A percentile compares a stretch with the other conserved stretches of the same genome.
phyloP scores from a whole-genome alignment of 1,140 invertebrate genomes.

The Drosophila bocki region DNA sequence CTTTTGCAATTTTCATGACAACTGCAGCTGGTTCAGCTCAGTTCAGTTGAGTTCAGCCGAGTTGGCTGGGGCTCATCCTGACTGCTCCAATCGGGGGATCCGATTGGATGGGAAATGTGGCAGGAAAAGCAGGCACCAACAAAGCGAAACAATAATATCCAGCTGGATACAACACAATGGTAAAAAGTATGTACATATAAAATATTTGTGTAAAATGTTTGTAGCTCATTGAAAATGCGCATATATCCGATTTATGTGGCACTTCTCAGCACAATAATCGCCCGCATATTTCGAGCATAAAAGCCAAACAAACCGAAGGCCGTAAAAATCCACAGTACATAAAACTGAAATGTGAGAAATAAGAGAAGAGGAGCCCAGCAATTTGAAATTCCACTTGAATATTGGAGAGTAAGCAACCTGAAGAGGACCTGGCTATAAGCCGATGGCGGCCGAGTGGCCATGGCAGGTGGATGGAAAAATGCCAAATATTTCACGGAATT shows the following conservation, averaged over 20 bases:
- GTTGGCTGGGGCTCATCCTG: constrained; percentile 17
- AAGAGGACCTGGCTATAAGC: neutral
- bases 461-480: constrained; percentile 13
- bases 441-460: neutral
- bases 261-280: constrained; percentile 59
- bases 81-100: constrained; percentile 22
- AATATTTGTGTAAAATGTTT: constrained; percentile 57
- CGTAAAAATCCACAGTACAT: constrained; percentile 47
- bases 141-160: constrained; percentile 15
- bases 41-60: constrained; percentile 8
- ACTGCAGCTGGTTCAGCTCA: constrained; percentile 50
- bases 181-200: constrained; percentile 26
- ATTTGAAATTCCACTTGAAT: constrained; percentile 40
- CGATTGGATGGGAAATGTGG: constrained; percentile 13
- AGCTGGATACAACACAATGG: constrained; percentile 23
- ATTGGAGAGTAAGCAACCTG: neutral
- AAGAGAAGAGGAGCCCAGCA: neutral
- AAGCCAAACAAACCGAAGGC: constrained; percentile 29
- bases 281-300: constrained; percentile 46
- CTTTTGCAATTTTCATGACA: constrained; percentile 53
- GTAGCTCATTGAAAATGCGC: constrained; percentile 60
- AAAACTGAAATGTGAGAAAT: constrained; percentile 25
- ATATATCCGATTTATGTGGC: constrained; percentile 61
- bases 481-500: constrained; percentile 27
- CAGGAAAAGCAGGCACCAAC: neutral